Evolutionary conservation across 2,888 invertebrate genomes (phyloP), one percentile per base, ranked within the genome.

Genomic region (Pyrrhia umbra): DNA sequence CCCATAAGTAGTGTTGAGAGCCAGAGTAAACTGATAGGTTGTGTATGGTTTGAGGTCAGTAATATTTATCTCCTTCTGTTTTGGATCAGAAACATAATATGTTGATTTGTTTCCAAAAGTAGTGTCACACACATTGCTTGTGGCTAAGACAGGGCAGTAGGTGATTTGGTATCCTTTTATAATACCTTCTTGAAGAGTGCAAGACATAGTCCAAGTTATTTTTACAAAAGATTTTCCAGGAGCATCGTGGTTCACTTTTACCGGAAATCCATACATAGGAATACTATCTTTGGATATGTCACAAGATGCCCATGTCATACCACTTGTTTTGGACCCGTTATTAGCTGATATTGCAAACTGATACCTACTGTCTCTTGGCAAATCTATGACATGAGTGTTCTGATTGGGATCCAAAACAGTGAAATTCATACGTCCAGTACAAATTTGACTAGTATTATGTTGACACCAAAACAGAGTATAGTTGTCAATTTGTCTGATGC

Each of bases 301-400:
- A 86, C 98, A 98, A 34, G 96, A 96, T 9, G 97, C 97, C 98
- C 98, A 98, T 10, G 96, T 95, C 97, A 98, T 97, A 1, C 98
- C 98, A 85, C 98, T 98, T 75, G 97, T 98, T 66, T 95, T 95
- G 3, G 88, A 88, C 0, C 92, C 90, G 42, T 96, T 96, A 83
- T 98, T 98, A 0, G 97, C 97, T 5, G 98, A 96, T 67, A 98
- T 97, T 1, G 98, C 98, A 94, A 98, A 97, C 83, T 96, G 97
- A 85, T 96, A 97, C 30, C 96, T 95, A 64, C 91, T 92, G 55
- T 96, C 95, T 92, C 93, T 69, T 3, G 96, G 95, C 18, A 97
- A 94, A 21, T 96, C 95, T 77, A 96, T 95, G 46, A 96, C 96
- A 84, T 96, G 83, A 92, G 95, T 84, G 94, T 84, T 92, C 67